A percentile compares a stretch with the other conserved stretches of the same genome.
Conservation (phyloP, 2,888 invertebrate genomes). For the Congeria kusceri region DNA sequence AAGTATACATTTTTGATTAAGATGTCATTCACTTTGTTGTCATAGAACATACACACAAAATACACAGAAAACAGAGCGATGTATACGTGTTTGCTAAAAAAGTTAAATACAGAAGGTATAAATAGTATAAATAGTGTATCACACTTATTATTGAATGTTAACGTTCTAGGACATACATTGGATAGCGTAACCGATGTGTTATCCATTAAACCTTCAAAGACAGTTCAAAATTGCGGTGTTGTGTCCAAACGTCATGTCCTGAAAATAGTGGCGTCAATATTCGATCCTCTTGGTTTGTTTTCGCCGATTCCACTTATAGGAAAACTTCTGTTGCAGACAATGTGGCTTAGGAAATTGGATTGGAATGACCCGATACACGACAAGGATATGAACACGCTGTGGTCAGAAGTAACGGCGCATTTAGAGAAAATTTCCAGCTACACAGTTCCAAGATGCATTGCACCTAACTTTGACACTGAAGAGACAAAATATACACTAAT, state of each 20-base stretch:
- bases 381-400: background rate
- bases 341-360: constrained; percentile 11
- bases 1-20: no score
- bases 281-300: constrained; percentile 29
- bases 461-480: background rate
- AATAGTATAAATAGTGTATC: no score
- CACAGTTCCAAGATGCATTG: constrained; percentile 1
- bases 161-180: constrained; percentile 26
- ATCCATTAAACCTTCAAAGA: background rate
- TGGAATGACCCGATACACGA: constrained; percentile 22
- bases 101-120: no score
- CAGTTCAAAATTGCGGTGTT: background rate
- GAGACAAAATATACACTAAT: background rate
- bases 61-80: no score
- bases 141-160: no score
- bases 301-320: constrained; percentile 22
- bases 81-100: no score
- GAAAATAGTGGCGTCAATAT: constrained; percentile 17
- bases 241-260: constrained; percentile 20
- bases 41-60: no score
- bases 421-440: background rate
- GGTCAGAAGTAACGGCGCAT: background rate
- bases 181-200: constrained; percentile 14
- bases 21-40: no score
- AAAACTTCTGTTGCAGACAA: constrained; percentile 17